A percentile compares a stretch with the other conserved stretches of the same genome.
Evolutionary conservation across 1,140 invertebrate genomes (phyloP).

Genomic region (Hylaeus anthracinus): DNA sequence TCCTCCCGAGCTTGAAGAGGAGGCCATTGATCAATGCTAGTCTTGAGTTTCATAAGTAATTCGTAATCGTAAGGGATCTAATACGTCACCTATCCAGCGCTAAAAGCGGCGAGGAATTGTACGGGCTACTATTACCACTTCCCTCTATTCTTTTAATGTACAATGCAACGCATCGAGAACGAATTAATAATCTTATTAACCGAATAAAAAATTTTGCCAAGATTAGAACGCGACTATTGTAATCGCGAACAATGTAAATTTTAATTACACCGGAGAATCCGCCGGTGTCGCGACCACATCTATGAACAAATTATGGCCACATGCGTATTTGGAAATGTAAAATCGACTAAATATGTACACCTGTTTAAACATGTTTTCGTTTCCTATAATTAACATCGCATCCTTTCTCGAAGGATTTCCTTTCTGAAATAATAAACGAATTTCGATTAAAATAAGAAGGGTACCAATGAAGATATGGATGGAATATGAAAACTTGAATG

Average conservation of each 20-base stretch:
- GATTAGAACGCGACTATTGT: slow-evolving; percentile 22
- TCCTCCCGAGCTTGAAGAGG: slow-evolving; percentile 78
- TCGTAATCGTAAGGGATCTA: slow-evolving; percentile 58
- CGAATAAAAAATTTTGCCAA: slow-evolving; percentile 13
- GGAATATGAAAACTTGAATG: slow-evolving; percentile 22
- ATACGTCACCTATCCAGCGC: slow-evolving; percentile 21
- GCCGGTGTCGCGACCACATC: not conserved
- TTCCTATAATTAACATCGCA: slow-evolving; percentile 20
- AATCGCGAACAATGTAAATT: slow-evolving; percentile 22
- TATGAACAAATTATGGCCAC: slow-evolving; percentile 10
- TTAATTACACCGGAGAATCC: not conserved
- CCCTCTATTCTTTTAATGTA: slow-evolving; percentile 41
- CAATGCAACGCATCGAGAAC: slow-evolving; percentile 20
- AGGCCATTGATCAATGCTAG: slow-evolving; percentile 81
- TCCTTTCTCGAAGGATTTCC: not conserved
- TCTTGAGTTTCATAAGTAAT: slow-evolving; percentile 79
- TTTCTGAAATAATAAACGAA: not conserved
- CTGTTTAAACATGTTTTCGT: slow-evolving; percentile 33
- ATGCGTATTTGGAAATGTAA: slow-evolving; percentile 34
- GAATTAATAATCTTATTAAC: slow-evolving; percentile 49
- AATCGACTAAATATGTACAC: slow-evolving; percentile 42
- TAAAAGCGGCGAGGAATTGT: slow-evolving; percentile 24
- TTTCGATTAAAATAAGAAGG: not conserved
- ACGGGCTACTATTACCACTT: slow-evolving; percentile 32
- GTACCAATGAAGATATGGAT: not conserved